These are phyloP conservation scores for Oreochromis niloticus DNA, from an alignment of 2,113 vertebrate genomes.

Conservation along the genomic window DNA sequence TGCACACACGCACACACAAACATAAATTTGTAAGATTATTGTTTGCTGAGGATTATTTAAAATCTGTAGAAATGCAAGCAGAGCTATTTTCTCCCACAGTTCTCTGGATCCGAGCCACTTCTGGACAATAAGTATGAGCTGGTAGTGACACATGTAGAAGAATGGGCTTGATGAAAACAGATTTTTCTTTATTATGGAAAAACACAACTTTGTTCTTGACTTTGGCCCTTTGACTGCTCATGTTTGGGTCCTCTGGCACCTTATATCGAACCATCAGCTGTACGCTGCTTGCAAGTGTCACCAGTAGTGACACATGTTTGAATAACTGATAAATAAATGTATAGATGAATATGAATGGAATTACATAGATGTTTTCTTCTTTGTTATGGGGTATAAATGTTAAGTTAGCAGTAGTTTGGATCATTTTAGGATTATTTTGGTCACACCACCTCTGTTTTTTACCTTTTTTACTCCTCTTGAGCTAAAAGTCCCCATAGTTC, in stretches of 20 bases:
- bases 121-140: background rate
- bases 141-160: background rate
- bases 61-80: background rate
- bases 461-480: background rate
- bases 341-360: background rate
- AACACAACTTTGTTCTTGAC: background rate
- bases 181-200: background rate
- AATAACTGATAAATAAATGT: background rate
- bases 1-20: background rate
- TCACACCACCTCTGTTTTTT: background rate
- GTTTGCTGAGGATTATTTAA: background rate
- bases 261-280: background rate
- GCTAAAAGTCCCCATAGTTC: background rate
- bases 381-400: background rate
- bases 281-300: background rate
- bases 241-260: background rate
- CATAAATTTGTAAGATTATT: background rate
- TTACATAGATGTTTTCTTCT: background rate
- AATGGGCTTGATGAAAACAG: background rate
- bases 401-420: background rate
- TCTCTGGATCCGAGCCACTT: slow-evolving; percentile 35
- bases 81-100: background rate
- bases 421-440: background rate
- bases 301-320: background rate
- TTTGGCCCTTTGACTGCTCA: slow-evolving; percentile 17